Percentiles rank a stretch among this genome's conserved stretches.
phyloP scores from a whole-genome alignment of 2,797 vertebrate genomes.

The Coracias cyanogaster region DNA sequence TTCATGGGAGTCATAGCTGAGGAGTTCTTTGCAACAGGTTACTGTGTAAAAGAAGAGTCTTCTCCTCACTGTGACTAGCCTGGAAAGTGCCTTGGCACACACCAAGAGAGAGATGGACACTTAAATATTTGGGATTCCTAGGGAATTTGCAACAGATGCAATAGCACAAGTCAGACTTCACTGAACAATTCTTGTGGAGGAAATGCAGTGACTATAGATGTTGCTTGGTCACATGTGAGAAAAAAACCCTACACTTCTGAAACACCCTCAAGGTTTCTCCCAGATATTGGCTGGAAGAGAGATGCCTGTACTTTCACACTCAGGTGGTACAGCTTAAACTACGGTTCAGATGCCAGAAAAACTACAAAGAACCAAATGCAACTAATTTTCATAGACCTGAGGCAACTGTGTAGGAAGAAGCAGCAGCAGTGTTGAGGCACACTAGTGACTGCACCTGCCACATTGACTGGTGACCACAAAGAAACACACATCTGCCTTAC shows the following conservation, averaged over 20 bases:
- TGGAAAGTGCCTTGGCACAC: not conserved
- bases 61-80: not conserved
- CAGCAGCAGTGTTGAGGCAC: not conserved
- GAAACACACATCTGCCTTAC: not conserved
- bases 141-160: not conserved
- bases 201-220: not conserved
- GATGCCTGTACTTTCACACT: not conserved
- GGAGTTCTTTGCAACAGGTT: not conserved
- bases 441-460: not conserved
- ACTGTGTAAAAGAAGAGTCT: not conserved
- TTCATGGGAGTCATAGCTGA: not conserved
- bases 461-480: fast-evolving
- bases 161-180: not conserved
- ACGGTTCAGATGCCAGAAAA: not conserved
- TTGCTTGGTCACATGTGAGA: not conserved
- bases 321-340: not conserved
- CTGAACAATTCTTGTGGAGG: not conserved
- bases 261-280: not conserved
- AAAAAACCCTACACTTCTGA: not conserved
- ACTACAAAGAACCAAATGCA: not conserved
- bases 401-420: not conserved
- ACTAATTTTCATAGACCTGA: not conserved
- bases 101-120: not conserved
- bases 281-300: not conserved
- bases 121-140: not conserved